These are phyloP conservation scores for Potorous gilbertii DNA, from an alignment of 2,797 vertebrate species.

Conservation along the genomic window DNA sequence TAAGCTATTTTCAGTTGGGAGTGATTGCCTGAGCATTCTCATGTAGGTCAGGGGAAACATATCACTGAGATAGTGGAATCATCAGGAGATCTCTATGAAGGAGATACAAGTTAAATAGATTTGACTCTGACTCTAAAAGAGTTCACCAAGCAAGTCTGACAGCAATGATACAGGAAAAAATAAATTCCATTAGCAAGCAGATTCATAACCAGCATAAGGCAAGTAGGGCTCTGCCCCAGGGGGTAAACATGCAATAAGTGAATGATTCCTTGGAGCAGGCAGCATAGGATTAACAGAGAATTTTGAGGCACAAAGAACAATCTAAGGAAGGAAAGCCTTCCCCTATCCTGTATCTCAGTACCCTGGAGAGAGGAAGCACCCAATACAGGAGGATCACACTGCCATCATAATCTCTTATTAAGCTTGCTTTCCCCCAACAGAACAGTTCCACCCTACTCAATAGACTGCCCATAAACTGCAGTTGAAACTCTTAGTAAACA, in stretches of 20 bases:
- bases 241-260: background rate
- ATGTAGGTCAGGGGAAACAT: conserved; percentile 39
- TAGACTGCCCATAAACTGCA: background rate
- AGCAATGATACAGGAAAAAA: conserved; percentile 13
- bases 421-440: background rate
- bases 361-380: background rate
- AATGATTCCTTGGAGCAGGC: background rate
- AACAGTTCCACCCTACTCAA: background rate
- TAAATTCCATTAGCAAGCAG: background rate
- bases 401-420: background rate
- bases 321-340: background rate
- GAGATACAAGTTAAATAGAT: conserved; percentile 48
- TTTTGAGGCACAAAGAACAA: background rate
- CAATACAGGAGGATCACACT: background rate
- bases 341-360: background rate
- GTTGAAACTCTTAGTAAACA: background rate
- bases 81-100: conserved; percentile 59
- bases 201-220: background rate
- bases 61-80: conserved; percentile 54
- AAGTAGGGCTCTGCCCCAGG: background rate
- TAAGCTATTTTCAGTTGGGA: conserved; percentile 42
- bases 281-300: background rate
- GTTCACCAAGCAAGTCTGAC: conserved; percentile 26
- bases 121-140: background rate
- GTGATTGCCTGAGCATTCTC: background rate